Evolutionary conservation across 2,797 vertebrate species (phyloP).

Genomic region (Lutjanus campechanus): DNA sequence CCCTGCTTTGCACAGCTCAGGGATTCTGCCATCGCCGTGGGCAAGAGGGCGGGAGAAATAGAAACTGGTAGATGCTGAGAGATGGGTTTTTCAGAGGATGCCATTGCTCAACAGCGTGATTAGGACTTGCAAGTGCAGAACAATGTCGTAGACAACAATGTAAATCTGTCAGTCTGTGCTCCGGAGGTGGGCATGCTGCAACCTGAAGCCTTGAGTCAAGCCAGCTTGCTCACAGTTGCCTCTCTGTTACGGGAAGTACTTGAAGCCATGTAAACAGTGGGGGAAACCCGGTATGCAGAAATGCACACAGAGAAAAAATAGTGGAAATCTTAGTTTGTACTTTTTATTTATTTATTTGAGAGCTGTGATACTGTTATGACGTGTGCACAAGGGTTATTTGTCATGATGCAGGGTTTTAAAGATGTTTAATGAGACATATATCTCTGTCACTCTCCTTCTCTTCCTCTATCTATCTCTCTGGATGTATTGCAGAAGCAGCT

Average conservation of each 20-base stretch:
- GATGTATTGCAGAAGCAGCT: constrained; percentile 74
- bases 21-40: constrained; percentile 60
- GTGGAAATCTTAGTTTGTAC: neutral
- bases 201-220: constrained; percentile 73
- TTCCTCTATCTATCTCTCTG: constrained; percentile 47
- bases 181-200: constrained; percentile 73
- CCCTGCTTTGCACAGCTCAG: constrained; percentile 56
- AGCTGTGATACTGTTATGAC: neutral
- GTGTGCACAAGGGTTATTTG: constrained; percentile 2
- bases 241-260: constrained; percentile 60
- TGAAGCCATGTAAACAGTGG: constrained; percentile 57
- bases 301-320: neutral
- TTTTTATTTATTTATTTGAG: constrained; percentile 9
- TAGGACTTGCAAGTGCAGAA: constrained; percentile 67
- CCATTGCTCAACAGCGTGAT: constrained; percentile 73
- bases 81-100: constrained; percentile 59
- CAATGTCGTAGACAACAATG: constrained; percentile 71
- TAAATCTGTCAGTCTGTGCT: constrained; percentile 79
- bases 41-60: constrained; percentile 49
- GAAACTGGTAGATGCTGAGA: constrained; percentile 67
- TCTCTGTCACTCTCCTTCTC: constrained; percentile 38
- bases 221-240: constrained; percentile 56
- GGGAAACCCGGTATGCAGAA: constrained; percentile 22
- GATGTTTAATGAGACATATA: constrained; percentile 37
- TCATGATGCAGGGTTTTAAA: constrained; percentile 4